Conservation (phyloP, 1,140 invertebrate genomes). For the Ganaspis sp. region DNA sequence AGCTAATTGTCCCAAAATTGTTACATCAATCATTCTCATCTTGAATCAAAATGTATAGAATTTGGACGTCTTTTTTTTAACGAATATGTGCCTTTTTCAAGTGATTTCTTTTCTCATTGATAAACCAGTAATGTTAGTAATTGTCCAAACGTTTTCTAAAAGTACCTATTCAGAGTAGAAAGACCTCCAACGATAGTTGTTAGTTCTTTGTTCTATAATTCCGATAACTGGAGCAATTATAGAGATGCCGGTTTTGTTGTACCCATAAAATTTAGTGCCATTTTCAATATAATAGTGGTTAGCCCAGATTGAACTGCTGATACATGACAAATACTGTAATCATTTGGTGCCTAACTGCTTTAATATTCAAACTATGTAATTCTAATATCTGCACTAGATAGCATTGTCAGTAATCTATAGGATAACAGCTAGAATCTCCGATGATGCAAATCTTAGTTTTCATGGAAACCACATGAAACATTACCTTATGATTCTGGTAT, state of each 20-base stretch:
- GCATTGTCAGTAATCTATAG: neutral
- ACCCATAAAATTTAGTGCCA: neutral
- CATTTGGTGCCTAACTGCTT: neutral
- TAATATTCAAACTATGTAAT: neutral
- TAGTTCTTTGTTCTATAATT: neutral
- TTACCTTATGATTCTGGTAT: too few relatives aligned
- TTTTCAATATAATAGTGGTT: neutral
- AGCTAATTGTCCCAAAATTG: too few relatives aligned
- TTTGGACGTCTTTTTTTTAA: too few relatives aligned
- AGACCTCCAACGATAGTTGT: neutral
- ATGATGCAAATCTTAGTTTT: neutral
- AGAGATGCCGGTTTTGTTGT: neutral
- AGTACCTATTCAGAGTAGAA: too few relatives aligned
- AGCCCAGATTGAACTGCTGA: neutral
- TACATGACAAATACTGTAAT: slow-evolving; percentile 6
- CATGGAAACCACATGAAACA: neutral
- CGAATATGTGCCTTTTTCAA: too few relatives aligned
- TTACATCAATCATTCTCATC: too few relatives aligned
- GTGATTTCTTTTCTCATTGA: too few relatives aligned
- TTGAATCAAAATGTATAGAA: too few relatives aligned
- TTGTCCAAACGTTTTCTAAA: too few relatives aligned
- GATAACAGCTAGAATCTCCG: neutral
- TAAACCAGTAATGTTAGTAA: too few relatives aligned
- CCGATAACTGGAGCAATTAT: neutral
- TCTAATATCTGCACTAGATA: neutral